Evolutionary conservation across 2,797 vertebrate genomes (phyloP).

Genomic region (Anableps anableps): DNA sequence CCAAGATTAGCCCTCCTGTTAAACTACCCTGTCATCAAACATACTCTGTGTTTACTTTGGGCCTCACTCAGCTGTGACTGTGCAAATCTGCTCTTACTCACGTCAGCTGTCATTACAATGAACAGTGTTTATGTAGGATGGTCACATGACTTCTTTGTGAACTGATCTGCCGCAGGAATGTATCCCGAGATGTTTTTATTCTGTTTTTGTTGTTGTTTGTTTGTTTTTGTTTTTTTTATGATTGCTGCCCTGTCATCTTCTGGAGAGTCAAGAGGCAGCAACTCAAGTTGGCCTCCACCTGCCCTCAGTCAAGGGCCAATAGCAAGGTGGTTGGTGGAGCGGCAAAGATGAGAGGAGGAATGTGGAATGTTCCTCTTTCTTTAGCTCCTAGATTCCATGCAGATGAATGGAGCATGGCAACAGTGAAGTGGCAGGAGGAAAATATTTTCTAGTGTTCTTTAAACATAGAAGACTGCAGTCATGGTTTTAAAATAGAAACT

Average conservation of each 20-base stretch:
- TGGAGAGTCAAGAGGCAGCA: constrained; percentile 11
- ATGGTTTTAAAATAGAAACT: constrained; percentile 9
- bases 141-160: constrained; percentile 48
- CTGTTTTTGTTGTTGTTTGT: neutral
- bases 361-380: constrained; percentile 23
- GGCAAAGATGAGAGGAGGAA: constrained; percentile 42
- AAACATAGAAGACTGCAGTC: constrained; percentile 6
- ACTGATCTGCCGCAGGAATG: constrained; percentile 11
- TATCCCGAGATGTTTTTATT: constrained; percentile 51
- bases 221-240: constrained; percentile 29
- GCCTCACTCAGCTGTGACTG: constrained; percentile 13
- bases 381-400: constrained; percentile 16
- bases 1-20: neutral
- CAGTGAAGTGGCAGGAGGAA: constrained; percentile 1
- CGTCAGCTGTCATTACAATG: constrained; percentile 34
- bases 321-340: constrained; percentile 14
- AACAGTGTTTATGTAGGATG: constrained; percentile 19
- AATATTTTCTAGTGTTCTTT: constrained; percentile 30
- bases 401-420: constrained; percentile 37
- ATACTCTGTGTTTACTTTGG: constrained; percentile 12
- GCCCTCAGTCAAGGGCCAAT: constrained; percentile 16
- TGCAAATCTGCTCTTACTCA: constrained; percentile 16
- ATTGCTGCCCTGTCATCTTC: constrained; percentile 7
- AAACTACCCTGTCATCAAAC: constrained; percentile 8
- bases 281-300: constrained; percentile 14